Conservation (phyloP, 1,140 invertebrate genomes). For the Drosophila serrata region DNA sequence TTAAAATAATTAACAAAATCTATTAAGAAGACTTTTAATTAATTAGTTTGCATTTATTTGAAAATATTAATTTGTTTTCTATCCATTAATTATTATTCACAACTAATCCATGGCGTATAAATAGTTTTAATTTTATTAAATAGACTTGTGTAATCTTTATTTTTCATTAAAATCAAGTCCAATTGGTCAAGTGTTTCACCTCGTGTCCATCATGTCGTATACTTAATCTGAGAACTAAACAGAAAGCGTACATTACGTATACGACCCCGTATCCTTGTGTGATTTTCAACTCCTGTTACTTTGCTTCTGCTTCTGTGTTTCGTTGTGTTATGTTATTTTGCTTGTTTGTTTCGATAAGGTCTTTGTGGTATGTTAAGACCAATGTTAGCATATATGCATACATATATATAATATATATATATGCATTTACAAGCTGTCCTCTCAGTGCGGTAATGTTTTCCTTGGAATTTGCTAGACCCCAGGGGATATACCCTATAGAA, state of each 20-base stretch:
- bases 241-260: slow-evolving; percentile 12
- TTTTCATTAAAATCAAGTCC: neutral
- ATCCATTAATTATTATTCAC: neutral
- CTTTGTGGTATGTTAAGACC: slow-evolving; percentile 32
- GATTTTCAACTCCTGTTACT: slow-evolving; percentile 11
- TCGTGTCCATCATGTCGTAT: slow-evolving; percentile 8
- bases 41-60: neutral
- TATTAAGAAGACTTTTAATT: neutral
- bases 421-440: slow-evolving; percentile 37
- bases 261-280: slow-evolving; percentile 21
- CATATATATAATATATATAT: slow-evolving; percentile 1
- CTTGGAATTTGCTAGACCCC: slow-evolving; percentile 34
- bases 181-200: neutral
- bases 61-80: neutral
- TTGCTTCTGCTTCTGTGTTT: neutral
- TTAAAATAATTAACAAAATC: too few species aligned
- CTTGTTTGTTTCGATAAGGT: slow-evolving; percentile 52
- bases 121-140: neutral
- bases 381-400: slow-evolving; percentile 13
- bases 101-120: neutral
- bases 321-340: slow-evolving; percentile 13
- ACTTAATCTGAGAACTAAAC: slow-evolving; percentile 10
- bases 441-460: slow-evolving; percentile 45
- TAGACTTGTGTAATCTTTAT: neutral
- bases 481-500: slow-evolving; percentile 13